These are phyloP conservation scores for Proteles cristata DNA, from an alignment of 2,113 vertebrate genomes.

Conservation along the genomic window DNA sequence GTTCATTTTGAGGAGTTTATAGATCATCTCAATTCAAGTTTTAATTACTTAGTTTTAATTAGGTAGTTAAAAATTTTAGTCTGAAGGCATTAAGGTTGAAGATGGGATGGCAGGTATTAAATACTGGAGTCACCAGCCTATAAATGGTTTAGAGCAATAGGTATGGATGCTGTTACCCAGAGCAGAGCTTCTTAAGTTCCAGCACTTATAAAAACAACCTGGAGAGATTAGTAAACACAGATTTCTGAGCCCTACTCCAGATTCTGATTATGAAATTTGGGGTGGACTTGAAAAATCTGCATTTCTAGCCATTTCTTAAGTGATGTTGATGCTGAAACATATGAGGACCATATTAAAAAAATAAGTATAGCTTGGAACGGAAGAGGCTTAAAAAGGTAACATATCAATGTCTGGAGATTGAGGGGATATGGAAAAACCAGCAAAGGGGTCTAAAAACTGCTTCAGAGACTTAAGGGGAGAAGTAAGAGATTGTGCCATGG, in stretches of 20 bases:
- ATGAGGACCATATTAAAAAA: not conserved
- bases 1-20: not conserved
- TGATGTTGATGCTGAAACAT: not conserved
- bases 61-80: not conserved
- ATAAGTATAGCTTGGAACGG: not conserved
- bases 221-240: not conserved
- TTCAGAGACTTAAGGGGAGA: not conserved
- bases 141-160: not conserved
- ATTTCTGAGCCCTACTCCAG: not conserved
- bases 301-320: not conserved
- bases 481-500: not conserved
- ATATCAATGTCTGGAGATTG: not conserved
- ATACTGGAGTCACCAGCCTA: not conserved
- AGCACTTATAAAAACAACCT: not conserved
- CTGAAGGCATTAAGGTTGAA: not conserved
- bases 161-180: not conserved
- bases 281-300: not conserved
- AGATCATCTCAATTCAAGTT: not conserved
- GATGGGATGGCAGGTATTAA: not conserved
- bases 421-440: not conserved
- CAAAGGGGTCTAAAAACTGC: not conserved
- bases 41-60: not conserved
- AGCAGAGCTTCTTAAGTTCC: not conserved
- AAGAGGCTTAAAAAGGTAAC: not conserved
- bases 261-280: not conserved